Conservation (phyloP, 2,888 invertebrate species). For the Cosmorhoe ocellata region DNA sequence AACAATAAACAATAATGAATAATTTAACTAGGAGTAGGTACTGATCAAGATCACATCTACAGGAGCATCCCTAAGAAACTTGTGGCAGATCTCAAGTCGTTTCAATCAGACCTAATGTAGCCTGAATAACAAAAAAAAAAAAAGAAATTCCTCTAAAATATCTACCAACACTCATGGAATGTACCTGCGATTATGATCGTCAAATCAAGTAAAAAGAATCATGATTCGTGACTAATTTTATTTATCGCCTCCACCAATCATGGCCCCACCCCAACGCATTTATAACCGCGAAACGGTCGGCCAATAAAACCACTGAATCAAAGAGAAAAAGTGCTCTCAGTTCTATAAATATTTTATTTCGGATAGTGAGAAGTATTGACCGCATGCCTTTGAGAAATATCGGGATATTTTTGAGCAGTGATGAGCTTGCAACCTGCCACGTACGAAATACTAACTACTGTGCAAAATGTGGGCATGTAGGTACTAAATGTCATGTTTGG, state of each 20-base stretch:
- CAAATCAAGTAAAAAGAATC: slow-evolving; percentile 57
- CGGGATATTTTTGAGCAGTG: slow-evolving; percentile 2
- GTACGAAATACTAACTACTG: no score
- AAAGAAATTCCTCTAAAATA: no score
- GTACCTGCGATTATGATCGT: slow-evolving; percentile 15
- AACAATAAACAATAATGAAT: no score
- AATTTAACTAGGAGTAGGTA: no score
- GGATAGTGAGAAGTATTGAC: slow-evolving; percentile 76
- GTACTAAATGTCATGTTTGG: no score
- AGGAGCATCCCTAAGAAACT: no score
- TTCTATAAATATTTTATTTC: slow-evolving; percentile 82
- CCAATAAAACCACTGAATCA: slow-evolving; percentile 83
- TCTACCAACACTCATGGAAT: neutral
- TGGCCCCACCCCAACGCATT: slow-evolving; percentile 54
- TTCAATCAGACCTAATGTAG: no score
- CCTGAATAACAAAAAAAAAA: no score
- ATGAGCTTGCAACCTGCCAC: no score
- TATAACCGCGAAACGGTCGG: slow-evolving; percentile 72
- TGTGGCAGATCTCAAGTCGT: no score
- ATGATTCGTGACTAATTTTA: slow-evolving; percentile 77
- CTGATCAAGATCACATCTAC: no score
- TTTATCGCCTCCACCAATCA: slow-evolving; percentile 48
- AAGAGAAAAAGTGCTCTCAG: slow-evolving; percentile 80
- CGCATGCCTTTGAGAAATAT: slow-evolving; percentile 10
- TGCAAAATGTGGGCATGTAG: no score